These are phyloP conservation scores for Drosophila eohydei DNA, from an alignment of 2,888 invertebrate genomes.

Conservation along the genomic window DNA sequence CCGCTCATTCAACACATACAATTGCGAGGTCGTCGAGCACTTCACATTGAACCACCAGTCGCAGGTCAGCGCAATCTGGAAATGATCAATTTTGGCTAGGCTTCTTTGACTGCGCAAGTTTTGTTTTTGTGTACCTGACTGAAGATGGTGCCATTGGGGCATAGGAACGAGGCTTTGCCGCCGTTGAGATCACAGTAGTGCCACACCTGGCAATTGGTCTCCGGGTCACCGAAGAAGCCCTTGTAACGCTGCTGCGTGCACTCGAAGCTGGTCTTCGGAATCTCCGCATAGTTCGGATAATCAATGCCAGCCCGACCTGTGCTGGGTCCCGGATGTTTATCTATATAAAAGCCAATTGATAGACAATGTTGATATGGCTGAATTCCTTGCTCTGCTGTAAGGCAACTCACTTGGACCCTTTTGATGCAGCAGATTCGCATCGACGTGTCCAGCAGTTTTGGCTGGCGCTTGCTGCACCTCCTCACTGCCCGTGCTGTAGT, in stretches of 20 bases:
- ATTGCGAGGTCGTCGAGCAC: constrained; percentile 92
- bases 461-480: constrained; percentile 52
- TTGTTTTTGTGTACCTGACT: constrained; percentile 87
- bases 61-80: constrained; percentile 91
- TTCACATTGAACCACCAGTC: constrained; percentile 98
- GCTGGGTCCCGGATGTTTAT: constrained; percentile 86
- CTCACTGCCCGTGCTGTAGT: constrained; percentile 75
- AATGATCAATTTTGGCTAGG: neutral
- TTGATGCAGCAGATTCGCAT: constrained; percentile 47
- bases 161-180: constrained; percentile 94
- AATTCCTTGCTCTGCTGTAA: no score
- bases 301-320: constrained; percentile 89
- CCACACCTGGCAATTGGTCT: constrained; percentile 95
- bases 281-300: constrained; percentile 91
- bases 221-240: constrained; percentile 95
- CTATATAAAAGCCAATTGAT: constrained; percentile 33
- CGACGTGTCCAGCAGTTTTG: constrained; percentile 31
- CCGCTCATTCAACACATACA: constrained; percentile 94
- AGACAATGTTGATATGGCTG: no score
- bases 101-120: neutral
- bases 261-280: constrained; percentile 91
- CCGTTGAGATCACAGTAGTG: constrained; percentile 96
- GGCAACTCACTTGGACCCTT: constrained; percentile 72
- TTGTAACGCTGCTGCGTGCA: constrained; percentile 95
- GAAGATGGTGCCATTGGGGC: constrained; percentile 96